Conservation (phyloP, 2,797 vertebrate species). For the Delichon dasypus region DNA sequence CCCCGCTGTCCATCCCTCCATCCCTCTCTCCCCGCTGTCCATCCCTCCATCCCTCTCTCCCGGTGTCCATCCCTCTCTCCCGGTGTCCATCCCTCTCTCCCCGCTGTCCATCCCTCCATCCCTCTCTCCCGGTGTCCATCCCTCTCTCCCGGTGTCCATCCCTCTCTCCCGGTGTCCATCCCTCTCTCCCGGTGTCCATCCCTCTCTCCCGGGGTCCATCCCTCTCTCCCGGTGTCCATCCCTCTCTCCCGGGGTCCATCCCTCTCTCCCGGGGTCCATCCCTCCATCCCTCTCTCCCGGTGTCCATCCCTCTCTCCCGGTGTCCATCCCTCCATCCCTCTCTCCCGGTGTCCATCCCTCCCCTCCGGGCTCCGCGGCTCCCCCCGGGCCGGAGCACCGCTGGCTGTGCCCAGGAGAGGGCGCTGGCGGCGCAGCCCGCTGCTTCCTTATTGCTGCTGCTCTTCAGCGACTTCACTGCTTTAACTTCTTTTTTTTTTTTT, state of each 20-base stretch:
- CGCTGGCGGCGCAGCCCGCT: slow-evolving; percentile 54
- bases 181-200: fast-evolving
- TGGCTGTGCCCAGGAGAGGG: slow-evolving; percentile 55
- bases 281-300: neutral
- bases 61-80: too few relatives aligned
- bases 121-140: fast-evolving
- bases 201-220: neutral
- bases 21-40: neutral
- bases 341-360: too few relatives aligned
- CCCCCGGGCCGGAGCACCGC: neutral
- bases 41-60: neutral
- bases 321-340: neutral
- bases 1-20: neutral
- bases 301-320: neutral
- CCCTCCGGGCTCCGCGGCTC: neutral
- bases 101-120: neutral
- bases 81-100: fast-evolving
- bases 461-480: neutral
- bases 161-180: fast-evolving
- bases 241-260: fast-evolving
- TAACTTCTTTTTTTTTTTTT: neutral
- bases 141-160: fast-evolving
- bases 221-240: neutral
- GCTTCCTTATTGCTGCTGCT: neutral
- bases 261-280: neutral